These are phyloP conservation scores for Leptonema lineaticorne DNA, from an alignment of 1,140 invertebrate species.

Conservation along the genomic window DNA sequence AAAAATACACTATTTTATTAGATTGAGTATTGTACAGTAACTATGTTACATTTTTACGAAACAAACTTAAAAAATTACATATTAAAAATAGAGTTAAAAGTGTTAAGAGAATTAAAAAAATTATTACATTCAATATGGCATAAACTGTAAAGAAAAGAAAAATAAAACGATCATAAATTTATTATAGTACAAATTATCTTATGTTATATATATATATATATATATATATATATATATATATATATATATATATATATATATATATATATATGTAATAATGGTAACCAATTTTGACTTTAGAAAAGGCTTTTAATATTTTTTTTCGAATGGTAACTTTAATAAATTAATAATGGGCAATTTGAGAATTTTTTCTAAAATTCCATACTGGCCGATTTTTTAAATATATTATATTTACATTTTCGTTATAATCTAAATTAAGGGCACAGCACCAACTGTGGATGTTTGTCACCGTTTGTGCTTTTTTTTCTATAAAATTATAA, in stretches of 20 bases:
- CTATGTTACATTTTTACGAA: not conserved
- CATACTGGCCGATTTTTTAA: slow-evolving; percentile 27
- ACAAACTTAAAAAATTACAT: not conserved
- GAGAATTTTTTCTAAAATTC: slow-evolving; percentile 26
- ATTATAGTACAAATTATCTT: not conserved
- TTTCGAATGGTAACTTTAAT: slow-evolving; percentile 19
- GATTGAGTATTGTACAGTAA: not conserved
- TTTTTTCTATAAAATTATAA: slow-evolving; percentile 24
- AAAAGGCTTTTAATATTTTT: not conserved
- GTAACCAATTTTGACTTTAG: slow-evolving; percentile 34
- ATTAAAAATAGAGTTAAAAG: not conserved
- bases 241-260: too few species aligned
- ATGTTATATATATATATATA: not conserved
- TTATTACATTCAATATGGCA: not conserved
- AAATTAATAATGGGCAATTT: slow-evolving; percentile 1
- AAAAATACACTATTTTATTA: not conserved
- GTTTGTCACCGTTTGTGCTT: slow-evolving; percentile 35
- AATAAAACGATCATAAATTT: slow-evolving; percentile 1
- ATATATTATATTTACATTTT: slow-evolving; percentile 33
- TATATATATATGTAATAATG: slow-evolving; percentile 17
- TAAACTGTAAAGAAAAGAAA: not conserved
- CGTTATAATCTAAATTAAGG: slow-evolving; percentile 27
- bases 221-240: slow-evolving; percentile 6
- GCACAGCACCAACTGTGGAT: slow-evolving; percentile 32
- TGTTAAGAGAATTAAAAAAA: not conserved